A percentile compares a stretch with the other conserved stretches of the same genome.
Evolutionary conservation across 2,113 vertebrate species (phyloP).

Genomic region (Grammomys dolichurus): DNA sequence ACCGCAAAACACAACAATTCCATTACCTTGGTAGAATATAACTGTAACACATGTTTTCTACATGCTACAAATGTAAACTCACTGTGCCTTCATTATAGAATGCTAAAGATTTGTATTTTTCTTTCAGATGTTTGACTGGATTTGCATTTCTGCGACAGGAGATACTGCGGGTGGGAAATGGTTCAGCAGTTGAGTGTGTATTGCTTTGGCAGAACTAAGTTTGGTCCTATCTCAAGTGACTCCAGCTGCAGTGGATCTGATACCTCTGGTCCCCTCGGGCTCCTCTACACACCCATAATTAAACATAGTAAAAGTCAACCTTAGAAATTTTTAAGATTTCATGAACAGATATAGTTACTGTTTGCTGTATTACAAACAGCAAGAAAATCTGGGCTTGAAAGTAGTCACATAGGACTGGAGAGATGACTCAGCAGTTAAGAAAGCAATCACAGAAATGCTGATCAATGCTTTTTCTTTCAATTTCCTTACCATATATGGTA

Average conservation of each 20-base stretch:
- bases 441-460: neutral
- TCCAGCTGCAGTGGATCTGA: neutral
- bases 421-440: too few species aligned
- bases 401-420: too few species aligned
- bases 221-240: neutral
- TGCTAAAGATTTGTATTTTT: neutral
- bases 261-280: neutral
- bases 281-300: neutral
- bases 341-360: neutral
- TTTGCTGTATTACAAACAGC: neutral
- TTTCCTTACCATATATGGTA: neutral
- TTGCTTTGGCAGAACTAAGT: neutral
- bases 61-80: neutral
- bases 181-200: neutral
- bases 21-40: neutral
- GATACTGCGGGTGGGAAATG: neutral
- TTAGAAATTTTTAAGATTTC: neutral
- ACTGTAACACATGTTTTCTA: conserved; percentile 10
- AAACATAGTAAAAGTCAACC: neutral
- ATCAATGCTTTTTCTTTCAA: neutral
- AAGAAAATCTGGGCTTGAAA: neutral
- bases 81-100: neutral
- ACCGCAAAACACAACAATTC: neutral
- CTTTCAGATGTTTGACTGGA: neutral
- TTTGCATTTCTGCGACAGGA: neutral